Conservation (phyloP, 2,113 vertebrate species). For the Potamarius usumacintae region DNA sequence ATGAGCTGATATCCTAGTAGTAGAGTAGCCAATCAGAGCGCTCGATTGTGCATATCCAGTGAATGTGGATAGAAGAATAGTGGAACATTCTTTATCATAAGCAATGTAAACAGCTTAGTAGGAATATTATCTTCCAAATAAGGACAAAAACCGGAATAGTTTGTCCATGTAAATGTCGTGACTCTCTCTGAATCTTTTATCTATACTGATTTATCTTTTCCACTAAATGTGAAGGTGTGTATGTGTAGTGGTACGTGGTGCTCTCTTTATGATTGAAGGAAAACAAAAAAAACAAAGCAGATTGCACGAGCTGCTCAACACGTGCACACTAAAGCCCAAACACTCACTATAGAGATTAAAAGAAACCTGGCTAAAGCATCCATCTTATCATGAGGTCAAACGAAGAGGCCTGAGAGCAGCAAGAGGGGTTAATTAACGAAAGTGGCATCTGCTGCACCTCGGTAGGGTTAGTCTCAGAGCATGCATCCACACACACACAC, state of each 20-base stretch:
- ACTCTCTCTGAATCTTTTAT: not conserved
- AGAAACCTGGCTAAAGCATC: slow-evolving; percentile 59
- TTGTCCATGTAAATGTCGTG: too few species aligned
- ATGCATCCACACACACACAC: slow-evolving; percentile 32
- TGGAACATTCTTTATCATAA: too few species aligned
- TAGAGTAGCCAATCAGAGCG: too few species aligned
- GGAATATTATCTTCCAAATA: too few species aligned
- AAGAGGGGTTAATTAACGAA: slow-evolving; percentile 73
- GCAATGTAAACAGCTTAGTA: too few species aligned
- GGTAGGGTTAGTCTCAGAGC: slow-evolving; percentile 39
- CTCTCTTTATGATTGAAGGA: not conserved
- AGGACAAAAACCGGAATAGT: too few species aligned
- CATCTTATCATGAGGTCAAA: slow-evolving; percentile 69
- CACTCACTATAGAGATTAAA: slow-evolving; percentile 62
- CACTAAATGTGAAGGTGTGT: slow-evolving; percentile 6
- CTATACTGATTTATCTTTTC: not conserved
- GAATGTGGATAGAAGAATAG: too few species aligned
- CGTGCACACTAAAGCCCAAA: slow-evolving; percentile 26
- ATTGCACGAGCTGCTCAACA: slow-evolving; percentile 22
- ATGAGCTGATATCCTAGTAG: too few species aligned
- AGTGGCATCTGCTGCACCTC: slow-evolving; percentile 70
- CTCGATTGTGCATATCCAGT: too few species aligned
- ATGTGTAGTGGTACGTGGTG: not conserved
- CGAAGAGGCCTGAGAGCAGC: slow-evolving; percentile 52
- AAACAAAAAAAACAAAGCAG: not conserved